Conservation (phyloP, 2,888 invertebrate species). For the Hermaeophaga mercurialis region DNA sequence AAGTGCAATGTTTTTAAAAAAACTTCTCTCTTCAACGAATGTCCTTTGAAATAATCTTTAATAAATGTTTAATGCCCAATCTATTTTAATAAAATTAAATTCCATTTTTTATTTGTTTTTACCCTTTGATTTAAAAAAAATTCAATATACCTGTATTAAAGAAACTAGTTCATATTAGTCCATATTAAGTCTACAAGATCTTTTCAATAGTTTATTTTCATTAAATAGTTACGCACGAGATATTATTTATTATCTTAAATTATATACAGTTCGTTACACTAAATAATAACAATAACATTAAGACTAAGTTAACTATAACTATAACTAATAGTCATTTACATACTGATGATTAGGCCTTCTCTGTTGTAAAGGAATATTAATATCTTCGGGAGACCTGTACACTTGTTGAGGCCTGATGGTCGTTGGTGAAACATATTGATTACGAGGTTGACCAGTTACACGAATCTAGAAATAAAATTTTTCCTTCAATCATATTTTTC, state of each 20-base stretch:
- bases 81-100: too few relatives aligned
- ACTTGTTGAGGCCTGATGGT: slow-evolving; percentile 62
- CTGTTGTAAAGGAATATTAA: slow-evolving; percentile 84
- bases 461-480: slow-evolving; percentile 41
- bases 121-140: too few relatives aligned
- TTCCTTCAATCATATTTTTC: too few relatives aligned
- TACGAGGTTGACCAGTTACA: slow-evolving; percentile 40
- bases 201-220: too few relatives aligned
- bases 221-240: slow-evolving; percentile 4
- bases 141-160: too few relatives aligned
- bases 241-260: slow-evolving; percentile 11
- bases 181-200: too few relatives aligned
- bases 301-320: slow-evolving; percentile 2
- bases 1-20: too few relatives aligned
- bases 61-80: too few relatives aligned
- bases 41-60: too few relatives aligned
- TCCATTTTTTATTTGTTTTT: too few relatives aligned
- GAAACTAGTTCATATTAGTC: too few relatives aligned
- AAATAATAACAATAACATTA: slow-evolving; percentile 5
- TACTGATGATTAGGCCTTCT: slow-evolving; percentile 64
- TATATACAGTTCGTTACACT: slow-evolving; percentile 16
- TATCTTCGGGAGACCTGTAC: slow-evolving; percentile 84
- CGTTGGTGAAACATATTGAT: slow-evolving; percentile 38
- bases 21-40: too few relatives aligned
- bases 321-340: slow-evolving; percentile 25